Conservation (phyloP, 1,140 invertebrate species). For the Oryzaephilus surinamensis region DNA sequence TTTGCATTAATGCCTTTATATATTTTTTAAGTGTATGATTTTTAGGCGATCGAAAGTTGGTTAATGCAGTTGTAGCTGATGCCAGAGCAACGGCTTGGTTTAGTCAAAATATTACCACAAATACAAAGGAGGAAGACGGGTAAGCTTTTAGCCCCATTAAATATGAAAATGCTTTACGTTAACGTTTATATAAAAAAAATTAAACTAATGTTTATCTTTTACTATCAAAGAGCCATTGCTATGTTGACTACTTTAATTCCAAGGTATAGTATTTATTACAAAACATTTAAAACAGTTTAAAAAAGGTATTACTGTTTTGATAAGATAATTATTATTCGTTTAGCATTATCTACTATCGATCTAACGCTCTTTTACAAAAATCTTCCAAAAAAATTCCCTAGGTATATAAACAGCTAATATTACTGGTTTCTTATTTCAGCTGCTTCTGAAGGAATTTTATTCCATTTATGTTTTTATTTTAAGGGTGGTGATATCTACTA, state of each 20-base stretch:
- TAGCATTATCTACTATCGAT: too few relatives aligned
- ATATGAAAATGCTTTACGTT: background rate
- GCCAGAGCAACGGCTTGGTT: conserved; percentile 79
- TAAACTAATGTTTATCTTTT: conserved; percentile 11
- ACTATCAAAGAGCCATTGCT: conserved; percentile 57
- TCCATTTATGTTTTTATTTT: background rate
- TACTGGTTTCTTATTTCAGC: too few relatives aligned
- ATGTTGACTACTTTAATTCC: conserved; percentile 71
- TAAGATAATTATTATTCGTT: too few relatives aligned
- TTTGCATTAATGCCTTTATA: conserved; percentile 1
- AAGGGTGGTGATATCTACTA: too few relatives aligned
- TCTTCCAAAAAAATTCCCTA: too few relatives aligned
- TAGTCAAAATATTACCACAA: conserved; percentile 56
- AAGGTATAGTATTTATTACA: conserved; percentile 79
- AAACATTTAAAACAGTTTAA: too few relatives aligned
- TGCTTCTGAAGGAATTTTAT: too few relatives aligned
- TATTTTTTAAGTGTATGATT: conserved; percentile 2
- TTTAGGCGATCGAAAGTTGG: conserved; percentile 64
- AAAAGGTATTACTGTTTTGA: too few relatives aligned
- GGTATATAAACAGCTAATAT: too few relatives aligned
- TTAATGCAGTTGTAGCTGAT: conserved; percentile 76
- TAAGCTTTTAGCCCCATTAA: conserved; percentile 39
- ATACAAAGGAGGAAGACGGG: conserved; percentile 59
- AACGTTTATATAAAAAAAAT: background rate
- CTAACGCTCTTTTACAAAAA: too few relatives aligned